These are phyloP conservation scores for Neomorphus geoffroyi DNA, from an alignment of 2,797 vertebrate genomes.

Conservation along the genomic window DNA sequence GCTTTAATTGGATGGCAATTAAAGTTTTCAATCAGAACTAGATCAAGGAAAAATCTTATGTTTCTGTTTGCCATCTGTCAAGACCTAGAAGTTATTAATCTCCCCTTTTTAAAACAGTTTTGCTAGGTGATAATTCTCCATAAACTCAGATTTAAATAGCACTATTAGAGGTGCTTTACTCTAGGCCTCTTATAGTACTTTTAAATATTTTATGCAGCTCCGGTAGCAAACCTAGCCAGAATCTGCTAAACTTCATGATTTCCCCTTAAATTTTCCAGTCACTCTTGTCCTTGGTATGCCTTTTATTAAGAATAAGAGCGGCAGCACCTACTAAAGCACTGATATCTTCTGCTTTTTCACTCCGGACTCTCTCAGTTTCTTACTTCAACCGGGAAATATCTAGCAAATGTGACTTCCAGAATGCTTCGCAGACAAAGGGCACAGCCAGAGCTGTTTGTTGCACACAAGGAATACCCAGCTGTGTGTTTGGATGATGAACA, in stretches of 20 bases:
- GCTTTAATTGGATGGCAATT: background rate
- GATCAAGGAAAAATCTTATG: background rate
- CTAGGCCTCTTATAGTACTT: background rate
- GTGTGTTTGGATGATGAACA: constrained; percentile 10
- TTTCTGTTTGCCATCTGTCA: background rate
- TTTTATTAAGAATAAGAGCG: background rate
- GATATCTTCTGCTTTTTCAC: background rate
- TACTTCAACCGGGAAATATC: background rate
- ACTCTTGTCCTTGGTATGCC: background rate
- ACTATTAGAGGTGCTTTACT: constrained; percentile 14
- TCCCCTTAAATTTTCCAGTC: constrained; percentile 4
- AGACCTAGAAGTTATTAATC: background rate
- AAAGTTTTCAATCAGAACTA: constrained; percentile 1
- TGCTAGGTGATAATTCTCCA: constrained; percentile 9
- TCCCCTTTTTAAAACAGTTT: background rate
- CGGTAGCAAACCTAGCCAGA: constrained; percentile 11
- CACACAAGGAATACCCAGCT: background rate
- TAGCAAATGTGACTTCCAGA: background rate
- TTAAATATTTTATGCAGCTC: constrained; percentile 15
- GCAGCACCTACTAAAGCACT: background rate
- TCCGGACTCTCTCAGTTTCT: background rate
- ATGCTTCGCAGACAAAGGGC: background rate
- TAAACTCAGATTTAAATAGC: constrained; percentile 29
- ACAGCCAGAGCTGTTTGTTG: background rate
- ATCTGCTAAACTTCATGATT: constrained; percentile 7